Evolutionary conservation across 2,797 vertebrate genomes (phyloP).

Genomic region (Vipera latastei): DNA sequence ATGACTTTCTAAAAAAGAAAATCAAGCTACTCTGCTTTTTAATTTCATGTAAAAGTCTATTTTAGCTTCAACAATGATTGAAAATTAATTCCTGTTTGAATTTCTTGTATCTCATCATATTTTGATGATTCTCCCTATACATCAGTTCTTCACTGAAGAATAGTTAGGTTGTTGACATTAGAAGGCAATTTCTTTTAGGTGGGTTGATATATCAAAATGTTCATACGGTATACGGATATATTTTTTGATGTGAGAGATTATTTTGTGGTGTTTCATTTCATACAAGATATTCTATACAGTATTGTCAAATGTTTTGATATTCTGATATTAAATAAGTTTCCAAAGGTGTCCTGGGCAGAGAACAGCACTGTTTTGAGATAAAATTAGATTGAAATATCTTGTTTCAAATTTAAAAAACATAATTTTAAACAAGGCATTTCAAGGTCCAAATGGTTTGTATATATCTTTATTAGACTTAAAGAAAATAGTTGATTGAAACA

Average conservation of each 20-base stretch:
- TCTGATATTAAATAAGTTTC: not conserved
- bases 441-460: not conserved
- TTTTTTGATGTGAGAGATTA: not conserved
- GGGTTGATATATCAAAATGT: not conserved
- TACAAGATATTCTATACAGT: not conserved
- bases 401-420: not conserved
- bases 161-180: not conserved
- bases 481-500: not conserved
- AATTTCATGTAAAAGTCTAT: not conserved
- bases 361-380: not conserved
- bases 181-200: not conserved
- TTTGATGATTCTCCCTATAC: not conserved
- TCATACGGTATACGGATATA: not conserved
- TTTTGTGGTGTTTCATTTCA: not conserved
- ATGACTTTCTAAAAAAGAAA: not conserved
- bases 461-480: not conserved
- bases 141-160: not conserved
- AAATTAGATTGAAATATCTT: not conserved
- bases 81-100: not conserved
- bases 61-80: not conserved
- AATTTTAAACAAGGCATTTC: not conserved
- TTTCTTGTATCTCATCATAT: not conserved
- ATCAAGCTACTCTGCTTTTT: not conserved
- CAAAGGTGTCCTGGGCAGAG: not conserved
- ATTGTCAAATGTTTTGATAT: not conserved